Evolutionary conservation across 2,888 invertebrate genomes (phyloP), one percentile per base, ranked within the genome.

Genomic region (Pteria penguin): DNA sequence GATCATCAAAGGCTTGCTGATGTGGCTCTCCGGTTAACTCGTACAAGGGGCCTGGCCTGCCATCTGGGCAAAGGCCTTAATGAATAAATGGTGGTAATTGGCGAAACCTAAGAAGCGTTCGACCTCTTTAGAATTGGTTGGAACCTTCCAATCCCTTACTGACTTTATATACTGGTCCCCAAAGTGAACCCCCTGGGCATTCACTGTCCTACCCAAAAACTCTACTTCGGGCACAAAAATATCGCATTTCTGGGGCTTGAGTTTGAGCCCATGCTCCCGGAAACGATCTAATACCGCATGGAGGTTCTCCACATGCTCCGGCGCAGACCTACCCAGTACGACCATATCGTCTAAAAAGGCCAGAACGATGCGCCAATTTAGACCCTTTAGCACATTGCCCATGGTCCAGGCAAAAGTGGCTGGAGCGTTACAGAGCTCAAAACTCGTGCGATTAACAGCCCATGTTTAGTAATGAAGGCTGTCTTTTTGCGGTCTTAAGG

Each of bases 361-460:
- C 18, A 79, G 27, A 11, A 65, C 71, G 0, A 60, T 78, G 8
- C 78, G 67, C 76, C 74, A 76, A 14, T 67, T 69, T 2, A 80
- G 33, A 2, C 72, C 76, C 0, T 27, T 11, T 2, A 81, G 55
- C 3, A 75, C 67, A 32, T 52, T 22, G 22, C 73, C 61, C 62
- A 75, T 72, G 2, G 31, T 33, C 18, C 75, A 54, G 11, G 72
- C 55, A 60, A 72, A 75, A 2, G 78, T 72, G 11, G 68, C 63
- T 4, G 78, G 79, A 2, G 75, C 79, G 58, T 76, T 75, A 31
- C 71, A 54, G 4, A 82, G 54, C 2, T 81, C 81, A 61, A 80
- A 77, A 4, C 78, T 74, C 73, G 80, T 62, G 24, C 71, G 22
- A 8, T 32, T 36, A 63, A 79, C 8, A 78, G 61, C 1, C 81